Evolutionary conservation across 2,113 vertebrate species (phyloP), one percentile per base, ranked within the genome.

Genomic region (Nannospalax galili): DNA sequence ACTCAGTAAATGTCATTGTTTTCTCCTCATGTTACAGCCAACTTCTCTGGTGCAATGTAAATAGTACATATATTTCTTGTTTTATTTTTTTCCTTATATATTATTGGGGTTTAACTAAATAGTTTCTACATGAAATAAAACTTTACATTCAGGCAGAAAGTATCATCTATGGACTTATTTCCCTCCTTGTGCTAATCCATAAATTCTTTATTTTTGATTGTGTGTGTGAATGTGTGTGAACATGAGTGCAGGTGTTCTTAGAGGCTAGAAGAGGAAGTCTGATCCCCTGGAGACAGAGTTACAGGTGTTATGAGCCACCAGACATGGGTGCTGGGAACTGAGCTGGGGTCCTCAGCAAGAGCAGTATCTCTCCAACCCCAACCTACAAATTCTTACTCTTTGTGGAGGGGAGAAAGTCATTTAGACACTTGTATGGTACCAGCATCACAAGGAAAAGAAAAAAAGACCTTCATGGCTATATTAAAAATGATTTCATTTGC

Each of bases 401-500:
- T 91, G 37, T 30, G 20, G 2, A 20, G 1, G 0, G 35, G 60
- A 48, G 58, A 40, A 19, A 37, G 19, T 82, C 19, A 94, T 85
- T 84, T 72, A 70, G 87, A 40, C 45, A 90, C 14, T 28, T n/a
- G 7, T 65, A 77, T 37, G 48, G 56, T 67, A 93, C 72, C 62
- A 85, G 78, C 82, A 74, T 90, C n/a, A 40, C 40, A 90, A 97
- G 73, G 52, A 56, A 93, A 97, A 90, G 72, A 74, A 74, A 90
- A 60, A 93, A 95, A 94, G 74, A 73, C 24, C 19, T 96, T 87
- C 60, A 92, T 88, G 85, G 88, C 37, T 93, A 73, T 92, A 94
- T 82, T 95, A 94, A 97, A 97, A 97, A 97, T 96, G 94, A 90
- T 97, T 93, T 88, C 79, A 93, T 93, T 97, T 85, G 67, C 93